A percentile compares a stretch with the other conserved stretches of the same genome.
Conservation (phyloP, 2,888 invertebrate species). For the Venusia cambrica region DNA sequence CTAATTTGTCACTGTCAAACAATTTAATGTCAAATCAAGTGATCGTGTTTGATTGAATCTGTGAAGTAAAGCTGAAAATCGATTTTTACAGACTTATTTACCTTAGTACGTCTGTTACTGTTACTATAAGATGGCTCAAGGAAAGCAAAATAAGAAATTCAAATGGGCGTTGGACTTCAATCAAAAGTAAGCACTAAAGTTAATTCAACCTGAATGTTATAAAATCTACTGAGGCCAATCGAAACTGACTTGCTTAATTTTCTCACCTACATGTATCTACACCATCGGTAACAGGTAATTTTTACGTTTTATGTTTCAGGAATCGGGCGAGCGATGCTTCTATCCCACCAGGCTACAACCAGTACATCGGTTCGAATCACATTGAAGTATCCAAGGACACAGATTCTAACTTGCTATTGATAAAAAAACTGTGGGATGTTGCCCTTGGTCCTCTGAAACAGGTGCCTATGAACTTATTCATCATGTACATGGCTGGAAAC, state of each 20-base stretch:
- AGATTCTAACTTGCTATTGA: slow-evolving; percentile 91
- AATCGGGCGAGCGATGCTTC: slow-evolving; percentile 79
- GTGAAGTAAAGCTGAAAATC: too few relatives aligned
- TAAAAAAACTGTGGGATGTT: slow-evolving; percentile 98
- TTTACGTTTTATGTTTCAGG: slow-evolving; percentile 45
- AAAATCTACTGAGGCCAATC: too few relatives aligned
- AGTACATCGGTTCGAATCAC: slow-evolving; percentile 85
- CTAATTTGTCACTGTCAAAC: too few relatives aligned
- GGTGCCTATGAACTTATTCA: slow-evolving; percentile 99
- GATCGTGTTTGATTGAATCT: too few relatives aligned
- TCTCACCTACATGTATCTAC: too few relatives aligned
- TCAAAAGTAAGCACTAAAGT: slow-evolving; percentile 68
- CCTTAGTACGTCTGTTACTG: too few relatives aligned
- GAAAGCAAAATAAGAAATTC: slow-evolving; percentile 73
- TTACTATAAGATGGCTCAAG: slow-evolving; percentile 66
- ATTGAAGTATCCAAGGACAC: slow-evolving; percentile 91
- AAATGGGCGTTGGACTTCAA: slow-evolving; percentile 85
- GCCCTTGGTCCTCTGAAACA: slow-evolving; percentile 97
- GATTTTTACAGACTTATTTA: too few relatives aligned
- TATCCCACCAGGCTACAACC: slow-evolving; percentile 92
- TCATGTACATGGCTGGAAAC: slow-evolving; percentile 99
- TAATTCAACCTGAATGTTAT: slow-evolving; percentile 1
- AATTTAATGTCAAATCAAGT: too few relatives aligned
- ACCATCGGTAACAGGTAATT: too few relatives aligned
- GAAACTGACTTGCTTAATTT: too few relatives aligned